Conservation (phyloP, 1,140 invertebrate species). For the Gonioctena quinquepunctata region DNA sequence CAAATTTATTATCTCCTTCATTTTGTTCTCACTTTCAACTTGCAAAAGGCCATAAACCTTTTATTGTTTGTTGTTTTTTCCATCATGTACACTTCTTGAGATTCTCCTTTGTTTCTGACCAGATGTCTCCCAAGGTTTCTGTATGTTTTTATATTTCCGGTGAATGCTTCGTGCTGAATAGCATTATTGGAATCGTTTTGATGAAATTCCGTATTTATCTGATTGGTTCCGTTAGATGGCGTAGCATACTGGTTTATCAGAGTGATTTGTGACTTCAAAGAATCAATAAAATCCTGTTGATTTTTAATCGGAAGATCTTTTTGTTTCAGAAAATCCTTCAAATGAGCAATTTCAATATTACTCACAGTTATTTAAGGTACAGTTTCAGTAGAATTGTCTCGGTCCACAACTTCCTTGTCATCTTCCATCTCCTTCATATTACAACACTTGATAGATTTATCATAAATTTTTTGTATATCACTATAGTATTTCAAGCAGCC, state of each 20-base stretch:
- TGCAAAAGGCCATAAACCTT: background rate
- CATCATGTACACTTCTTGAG: background rate
- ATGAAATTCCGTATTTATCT: too few species aligned
- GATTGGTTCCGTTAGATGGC: too few species aligned
- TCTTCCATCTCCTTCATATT: background rate
- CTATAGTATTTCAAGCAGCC: constrained; percentile 1
- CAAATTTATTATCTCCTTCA: background rate
- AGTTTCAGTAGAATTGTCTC: constrained; percentile 1
- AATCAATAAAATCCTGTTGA: background rate
- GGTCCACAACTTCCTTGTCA: background rate
- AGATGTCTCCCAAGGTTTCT: background rate
- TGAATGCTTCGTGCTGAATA: background rate
- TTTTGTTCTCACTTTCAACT: background rate
- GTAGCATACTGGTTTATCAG: too few species aligned
- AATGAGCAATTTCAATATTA: background rate
- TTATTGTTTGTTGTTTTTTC: background rate
- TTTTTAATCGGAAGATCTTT: background rate
- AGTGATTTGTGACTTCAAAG: too few species aligned
- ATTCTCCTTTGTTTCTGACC: background rate
- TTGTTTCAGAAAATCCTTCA: background rate
- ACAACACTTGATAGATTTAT: background rate
- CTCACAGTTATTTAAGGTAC: background rate
- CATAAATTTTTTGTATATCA: background rate
- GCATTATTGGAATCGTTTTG: background rate
- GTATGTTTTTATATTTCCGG: background rate